Conservation (phyloP, 2,888 invertebrate genomes). For the Stegana nigrithorax region DNA sequence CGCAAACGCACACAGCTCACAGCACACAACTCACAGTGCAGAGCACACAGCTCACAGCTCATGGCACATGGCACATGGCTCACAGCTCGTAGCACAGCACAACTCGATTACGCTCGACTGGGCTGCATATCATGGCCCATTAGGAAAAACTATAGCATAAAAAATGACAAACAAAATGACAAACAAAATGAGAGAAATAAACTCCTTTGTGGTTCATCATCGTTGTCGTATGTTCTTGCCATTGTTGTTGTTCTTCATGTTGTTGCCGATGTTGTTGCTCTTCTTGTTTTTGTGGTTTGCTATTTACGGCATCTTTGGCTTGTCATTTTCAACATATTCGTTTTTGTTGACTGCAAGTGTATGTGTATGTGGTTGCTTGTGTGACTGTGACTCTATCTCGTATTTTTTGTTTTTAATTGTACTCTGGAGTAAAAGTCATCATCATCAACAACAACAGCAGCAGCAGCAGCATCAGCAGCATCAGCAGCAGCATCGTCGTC, state of each 20-base stretch:
- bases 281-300: conserved; percentile 43
- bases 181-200: neutral
- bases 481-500: conserved; percentile 36
- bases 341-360: neutral
- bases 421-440: conserved; percentile 50
- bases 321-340: conserved; percentile 43
- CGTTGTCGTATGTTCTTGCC: conserved; percentile 19
- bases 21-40: neutral
- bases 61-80: neutral
- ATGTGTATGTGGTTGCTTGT: neutral
- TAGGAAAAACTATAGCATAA: neutral
- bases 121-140: conserved; percentile 7
- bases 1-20: neutral
- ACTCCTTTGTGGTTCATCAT: conserved; percentile 5
- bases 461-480: conserved; percentile 17
- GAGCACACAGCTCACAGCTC: neutral
- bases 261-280: conserved; percentile 26
- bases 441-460: neutral
- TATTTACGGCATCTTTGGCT: conserved; percentile 56
- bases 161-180: neutral
- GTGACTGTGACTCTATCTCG: neutral
- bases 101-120: no score
- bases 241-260: conserved; percentile 15
- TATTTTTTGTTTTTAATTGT: conserved; percentile 49
- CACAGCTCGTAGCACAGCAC: neutral